Conservation (phyloP, 2,888 invertebrate genomes). For the Caenorhabditis zanzibari region DNA sequence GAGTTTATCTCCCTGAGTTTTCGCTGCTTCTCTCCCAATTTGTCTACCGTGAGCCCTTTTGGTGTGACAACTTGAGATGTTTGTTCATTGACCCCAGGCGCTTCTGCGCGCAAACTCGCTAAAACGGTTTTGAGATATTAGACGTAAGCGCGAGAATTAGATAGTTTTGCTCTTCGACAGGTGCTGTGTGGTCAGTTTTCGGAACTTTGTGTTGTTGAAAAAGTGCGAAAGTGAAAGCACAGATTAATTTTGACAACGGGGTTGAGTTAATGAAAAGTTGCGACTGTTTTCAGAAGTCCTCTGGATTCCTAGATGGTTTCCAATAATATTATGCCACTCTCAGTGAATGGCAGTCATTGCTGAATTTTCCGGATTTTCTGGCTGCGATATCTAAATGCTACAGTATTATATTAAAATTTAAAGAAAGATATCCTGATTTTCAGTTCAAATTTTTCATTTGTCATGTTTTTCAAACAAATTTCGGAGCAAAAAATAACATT, state of each 20-base stretch:
- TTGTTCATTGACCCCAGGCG: conserved; percentile 43
- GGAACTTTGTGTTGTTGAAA: not conserved
- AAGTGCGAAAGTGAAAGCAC: not conserved
- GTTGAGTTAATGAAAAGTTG: too few relatives aligned
- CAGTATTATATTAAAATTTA: too few relatives aligned
- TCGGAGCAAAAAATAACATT: too few relatives aligned
- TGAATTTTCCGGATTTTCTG: too few relatives aligned
- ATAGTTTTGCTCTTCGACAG: conserved; percentile 15
- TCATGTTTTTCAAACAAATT: too few relatives aligned
- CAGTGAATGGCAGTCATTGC: too few relatives aligned
- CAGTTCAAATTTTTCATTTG: too few relatives aligned
- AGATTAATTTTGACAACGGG: conserved; percentile 36
- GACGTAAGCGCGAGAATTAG: conserved; percentile 21
- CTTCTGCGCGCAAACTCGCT: conserved; percentile 2
- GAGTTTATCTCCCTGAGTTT: not conserved
- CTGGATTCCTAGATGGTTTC: too few relatives aligned
- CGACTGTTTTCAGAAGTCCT: not conserved
- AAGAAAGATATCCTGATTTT: too few relatives aligned
- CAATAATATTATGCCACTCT: too few relatives aligned
- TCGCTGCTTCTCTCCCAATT: conserved; percentile 5
- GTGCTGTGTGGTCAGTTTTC: conserved; percentile 16
- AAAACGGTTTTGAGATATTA: conserved; percentile 37
- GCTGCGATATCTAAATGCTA: too few relatives aligned
- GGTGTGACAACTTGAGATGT: conserved; percentile 60
- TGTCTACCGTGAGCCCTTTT: conserved; percentile 32